These are phyloP conservation scores for Gobio gobio DNA, from an alignment of 2,113 vertebrate species.

Conservation along the genomic window DNA sequence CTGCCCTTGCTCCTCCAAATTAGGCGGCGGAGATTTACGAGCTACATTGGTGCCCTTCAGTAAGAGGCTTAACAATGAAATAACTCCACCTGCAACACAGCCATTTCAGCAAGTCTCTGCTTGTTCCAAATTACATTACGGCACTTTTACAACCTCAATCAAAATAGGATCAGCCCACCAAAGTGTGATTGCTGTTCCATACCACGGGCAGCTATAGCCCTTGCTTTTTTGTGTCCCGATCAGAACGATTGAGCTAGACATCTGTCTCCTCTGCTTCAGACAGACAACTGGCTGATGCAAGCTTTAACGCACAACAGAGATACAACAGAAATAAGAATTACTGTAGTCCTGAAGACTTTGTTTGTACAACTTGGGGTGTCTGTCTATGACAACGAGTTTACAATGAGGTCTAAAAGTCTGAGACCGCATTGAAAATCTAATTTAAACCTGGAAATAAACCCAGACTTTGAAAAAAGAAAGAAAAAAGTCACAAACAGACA, in stretches of 20 bases:
- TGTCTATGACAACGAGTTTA: background rate
- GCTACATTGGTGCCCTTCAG: slow-evolving; percentile 52
- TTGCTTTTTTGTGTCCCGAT: slow-evolving; percentile 33
- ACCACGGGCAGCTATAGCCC: slow-evolving; percentile 44
- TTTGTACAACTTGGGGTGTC: slow-evolving; percentile 2
- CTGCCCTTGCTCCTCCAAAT: slow-evolving; percentile 57
- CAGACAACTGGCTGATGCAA: slow-evolving; percentile 30
- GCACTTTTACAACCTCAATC: slow-evolving; percentile 54
- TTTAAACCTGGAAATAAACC: background rate
- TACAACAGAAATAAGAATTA: background rate
- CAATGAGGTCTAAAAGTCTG: background rate
- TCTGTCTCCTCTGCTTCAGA: slow-evolving; percentile 33
- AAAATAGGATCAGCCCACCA: slow-evolving; percentile 54
- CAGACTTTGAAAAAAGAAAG: background rate
- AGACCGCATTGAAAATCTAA: background rate
- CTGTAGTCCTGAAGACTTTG: background rate
- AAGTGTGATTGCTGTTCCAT: slow-evolving; percentile 52
- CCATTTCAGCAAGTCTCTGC: slow-evolving; percentile 52
- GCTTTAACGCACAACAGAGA: slow-evolving; percentile 29
- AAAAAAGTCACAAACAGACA: no score
- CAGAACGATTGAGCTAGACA: slow-evolving; percentile 45
- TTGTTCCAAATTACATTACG: slow-evolving; percentile 58
- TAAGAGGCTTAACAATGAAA: slow-evolving; percentile 54
- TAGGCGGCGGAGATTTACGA: slow-evolving; percentile 56
- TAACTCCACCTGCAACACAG: slow-evolving; percentile 48